phyloP scores from a whole-genome alignment of 2,797 vertebrate genomes.

The Decapterus maruadsi region DNA sequence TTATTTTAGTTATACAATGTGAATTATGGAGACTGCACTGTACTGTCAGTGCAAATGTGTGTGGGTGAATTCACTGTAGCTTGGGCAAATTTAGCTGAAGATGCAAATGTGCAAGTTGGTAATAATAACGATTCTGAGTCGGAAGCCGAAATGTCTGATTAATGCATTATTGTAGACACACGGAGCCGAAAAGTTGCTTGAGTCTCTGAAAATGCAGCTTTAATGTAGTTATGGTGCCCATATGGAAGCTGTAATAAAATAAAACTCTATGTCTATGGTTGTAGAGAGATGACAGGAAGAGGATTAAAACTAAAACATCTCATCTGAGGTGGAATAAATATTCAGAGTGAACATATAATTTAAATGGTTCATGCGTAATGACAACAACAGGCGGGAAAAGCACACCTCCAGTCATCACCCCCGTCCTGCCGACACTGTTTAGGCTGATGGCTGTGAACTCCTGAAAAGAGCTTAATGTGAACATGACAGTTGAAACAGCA shows the following conservation, averaged over 20 bases:
- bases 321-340: background rate
- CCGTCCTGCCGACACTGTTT: background rate
- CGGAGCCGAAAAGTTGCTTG: background rate
- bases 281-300: background rate
- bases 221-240: background rate
- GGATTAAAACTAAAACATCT: background rate
- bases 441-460: slow-evolving; percentile 13
- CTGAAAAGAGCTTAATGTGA: slow-evolving; percentile 32
- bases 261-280: background rate
- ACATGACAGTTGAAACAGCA: slow-evolving; percentile 47
- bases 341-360: background rate
- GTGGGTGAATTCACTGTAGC: too few species aligned
- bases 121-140: too few species aligned
- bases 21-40: background rate
- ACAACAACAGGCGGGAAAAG: background rate
- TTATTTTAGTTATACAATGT: background rate
- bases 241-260: background rate
- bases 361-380: background rate
- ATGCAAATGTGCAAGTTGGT: too few species aligned
- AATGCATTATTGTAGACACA: background rate
- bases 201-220: background rate
- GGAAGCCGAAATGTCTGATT: too few species aligned
- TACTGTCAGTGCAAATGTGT: too few species aligned
- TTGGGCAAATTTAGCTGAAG: too few species aligned
- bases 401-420: background rate